phyloP scores from a whole-genome alignment of 2,888 invertebrate species.

The Rhabditophanes sp. region DNA sequence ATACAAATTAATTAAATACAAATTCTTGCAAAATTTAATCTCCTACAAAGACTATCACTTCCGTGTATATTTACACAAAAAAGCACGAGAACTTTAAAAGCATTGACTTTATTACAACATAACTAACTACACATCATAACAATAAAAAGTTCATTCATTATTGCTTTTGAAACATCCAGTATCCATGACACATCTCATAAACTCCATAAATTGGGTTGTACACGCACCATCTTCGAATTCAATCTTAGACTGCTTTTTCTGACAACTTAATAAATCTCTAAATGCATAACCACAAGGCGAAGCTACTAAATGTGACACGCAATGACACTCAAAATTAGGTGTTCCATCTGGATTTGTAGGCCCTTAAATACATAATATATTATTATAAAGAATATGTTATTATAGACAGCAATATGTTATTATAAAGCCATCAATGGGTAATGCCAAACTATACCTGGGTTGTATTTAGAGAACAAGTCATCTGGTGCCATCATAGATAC shows the following conservation, averaged over 20 bases:
- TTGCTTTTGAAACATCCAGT: slow-evolving; percentile 35
- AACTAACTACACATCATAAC: too few relatives aligned
- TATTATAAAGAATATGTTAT: slow-evolving; percentile 2
- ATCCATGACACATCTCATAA: slow-evolving; percentile 37
- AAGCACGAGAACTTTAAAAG: too few relatives aligned
- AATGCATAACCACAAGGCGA: slow-evolving; percentile 39
- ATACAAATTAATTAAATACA: too few relatives aligned
- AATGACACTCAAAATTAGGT: slow-evolving; percentile 41
- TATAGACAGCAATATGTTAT: slow-evolving; percentile 3
- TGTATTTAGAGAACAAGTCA: slow-evolving; percentile 29
- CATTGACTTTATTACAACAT: too few relatives aligned
- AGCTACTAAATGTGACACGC: slow-evolving; percentile 38
- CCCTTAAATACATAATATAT: slow-evolving; percentile 14
- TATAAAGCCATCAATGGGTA: slow-evolving; percentile 4
- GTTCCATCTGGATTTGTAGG: slow-evolving; percentile 36
- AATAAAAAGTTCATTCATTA: too few relatives aligned
- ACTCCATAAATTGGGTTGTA: slow-evolving; percentile 32
- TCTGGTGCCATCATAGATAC: slow-evolving; percentile 21
- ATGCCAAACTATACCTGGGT: slow-evolving; percentile 23
- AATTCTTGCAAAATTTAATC: too few relatives aligned
- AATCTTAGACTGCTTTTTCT: slow-evolving; percentile 24
- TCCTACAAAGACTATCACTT: too few relatives aligned
- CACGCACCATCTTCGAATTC: slow-evolving; percentile 36
- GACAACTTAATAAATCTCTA: slow-evolving; percentile 35
- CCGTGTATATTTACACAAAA: too few relatives aligned